Conservation (phyloP, 1,140 invertebrate genomes). For the Cotesia vestalis region DNA sequence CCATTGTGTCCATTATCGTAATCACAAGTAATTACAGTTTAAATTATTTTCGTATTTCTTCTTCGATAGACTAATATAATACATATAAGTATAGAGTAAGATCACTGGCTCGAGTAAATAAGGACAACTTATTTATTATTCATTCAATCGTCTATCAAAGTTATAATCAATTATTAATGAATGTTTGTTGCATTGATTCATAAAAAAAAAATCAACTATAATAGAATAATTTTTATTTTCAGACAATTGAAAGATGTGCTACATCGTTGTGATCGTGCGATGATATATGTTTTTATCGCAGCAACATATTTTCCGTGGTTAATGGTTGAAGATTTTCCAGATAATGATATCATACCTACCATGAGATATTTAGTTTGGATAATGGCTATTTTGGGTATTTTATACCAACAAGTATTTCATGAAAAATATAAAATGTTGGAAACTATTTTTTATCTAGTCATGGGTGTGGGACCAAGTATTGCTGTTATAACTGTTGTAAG, state of each 20-base stretch:
- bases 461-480: constrained; percentile 85
- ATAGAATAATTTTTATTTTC: constrained; percentile 48
- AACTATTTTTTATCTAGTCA: constrained; percentile 87
- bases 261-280: constrained; percentile 91
- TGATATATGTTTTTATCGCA: constrained; percentile 96
- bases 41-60: constrained; percentile 4
- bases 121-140: no score
- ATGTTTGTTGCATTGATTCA: neutral
- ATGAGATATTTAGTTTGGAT: constrained; percentile 88
- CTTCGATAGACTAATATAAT: no score
- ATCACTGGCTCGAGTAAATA: no score
- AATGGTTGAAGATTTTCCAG: constrained; percentile 73
- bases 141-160: no score
- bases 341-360: constrained; percentile 69
- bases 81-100: no score
- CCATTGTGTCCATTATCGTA: constrained; percentile 85
- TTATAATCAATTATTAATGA: no score
- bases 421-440: constrained; percentile 94
- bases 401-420: constrained; percentile 92
- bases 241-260: constrained; percentile 85
- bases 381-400: constrained; percentile 84
- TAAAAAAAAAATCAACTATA: constrained; percentile 1
- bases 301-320: constrained; percentile 97
- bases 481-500: constrained; percentile 75
- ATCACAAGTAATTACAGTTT: constrained; percentile 69